A percentile compares a stretch with the other conserved stretches of the same genome.
Conservation (phyloP, 2,888 invertebrate genomes). For the Abrostola tripartita region DNA sequence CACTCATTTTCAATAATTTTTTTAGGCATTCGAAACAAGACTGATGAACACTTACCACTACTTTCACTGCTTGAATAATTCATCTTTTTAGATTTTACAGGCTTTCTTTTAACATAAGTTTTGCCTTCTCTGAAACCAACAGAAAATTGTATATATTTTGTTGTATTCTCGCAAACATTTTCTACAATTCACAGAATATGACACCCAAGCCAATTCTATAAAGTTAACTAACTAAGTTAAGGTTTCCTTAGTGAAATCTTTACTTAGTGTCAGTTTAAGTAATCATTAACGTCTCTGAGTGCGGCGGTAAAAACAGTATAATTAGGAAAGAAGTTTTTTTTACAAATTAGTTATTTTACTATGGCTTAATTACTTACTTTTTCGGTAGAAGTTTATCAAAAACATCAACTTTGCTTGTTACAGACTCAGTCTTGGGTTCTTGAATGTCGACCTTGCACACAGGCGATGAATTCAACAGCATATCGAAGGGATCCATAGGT, state of each 20-base stretch:
- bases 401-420: slow-evolving; percentile 42
- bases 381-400: slow-evolving; percentile 51
- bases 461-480: slow-evolving; percentile 73
- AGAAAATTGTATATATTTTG: slow-evolving; percentile 9
- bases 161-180: no score
- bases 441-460: slow-evolving; percentile 31
- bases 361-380: slow-evolving; percentile 69
- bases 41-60: slow-evolving; percentile 60
- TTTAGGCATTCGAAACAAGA: no score
- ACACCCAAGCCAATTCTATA: no score
- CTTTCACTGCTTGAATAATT: slow-evolving; percentile 66
- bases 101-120: slow-evolving; percentile 64
- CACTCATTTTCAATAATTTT: background rate
- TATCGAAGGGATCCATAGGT: slow-evolving; percentile 78
- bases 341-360: no score
- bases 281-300: no score
- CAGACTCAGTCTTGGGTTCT: slow-evolving; percentile 38
- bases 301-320: no score
- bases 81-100: slow-evolving; percentile 60
- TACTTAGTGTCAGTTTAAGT: no score
- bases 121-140: slow-evolving; percentile 68
- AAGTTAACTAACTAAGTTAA: no score
- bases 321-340: no score
- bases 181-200: no score
- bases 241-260: no score